A percentile compares a stretch with the other conserved stretches of the same genome.
Conservation (phyloP, 1,140 invertebrate genomes). For the Periplaneta americana region DNA sequence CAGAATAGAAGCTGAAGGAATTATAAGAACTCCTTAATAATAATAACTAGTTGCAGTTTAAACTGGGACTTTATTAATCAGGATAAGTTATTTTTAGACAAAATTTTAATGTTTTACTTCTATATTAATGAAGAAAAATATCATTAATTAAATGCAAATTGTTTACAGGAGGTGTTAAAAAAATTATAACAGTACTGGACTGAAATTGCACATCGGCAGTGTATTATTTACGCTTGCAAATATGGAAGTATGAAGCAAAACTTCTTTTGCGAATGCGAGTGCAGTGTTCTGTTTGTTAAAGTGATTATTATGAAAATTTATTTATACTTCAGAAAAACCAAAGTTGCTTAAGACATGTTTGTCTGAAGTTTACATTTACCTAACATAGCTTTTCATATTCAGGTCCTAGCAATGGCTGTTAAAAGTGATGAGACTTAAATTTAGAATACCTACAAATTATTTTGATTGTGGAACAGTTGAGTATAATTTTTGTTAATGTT, state of each 20-base stretch:
- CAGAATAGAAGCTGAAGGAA: background rate
- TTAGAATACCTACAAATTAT: background rate
- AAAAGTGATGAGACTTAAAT: background rate
- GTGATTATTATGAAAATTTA: background rate
- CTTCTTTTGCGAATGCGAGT: background rate
- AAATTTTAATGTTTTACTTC: background rate
- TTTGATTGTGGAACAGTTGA: background rate
- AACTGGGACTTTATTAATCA: background rate
- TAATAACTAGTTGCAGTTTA: no score
- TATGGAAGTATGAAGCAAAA: background rate
- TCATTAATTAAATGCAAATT: background rate
- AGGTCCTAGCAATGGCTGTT: background rate
- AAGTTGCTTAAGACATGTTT: background rate
- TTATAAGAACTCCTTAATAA: background rate
- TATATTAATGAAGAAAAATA: background rate
- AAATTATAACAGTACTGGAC: no score
- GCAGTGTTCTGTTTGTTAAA: background rate
- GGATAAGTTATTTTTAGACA: background rate
- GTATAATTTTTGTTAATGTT: background rate
- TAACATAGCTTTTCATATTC: background rate
- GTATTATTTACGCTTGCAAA: background rate
- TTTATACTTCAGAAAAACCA: background rate
- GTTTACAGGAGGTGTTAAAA: background rate
- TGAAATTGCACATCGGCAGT: background rate
- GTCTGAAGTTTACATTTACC: background rate